Conservation (phyloP, 2,888 invertebrate species). For the Euzophera pinguis region DNA sequence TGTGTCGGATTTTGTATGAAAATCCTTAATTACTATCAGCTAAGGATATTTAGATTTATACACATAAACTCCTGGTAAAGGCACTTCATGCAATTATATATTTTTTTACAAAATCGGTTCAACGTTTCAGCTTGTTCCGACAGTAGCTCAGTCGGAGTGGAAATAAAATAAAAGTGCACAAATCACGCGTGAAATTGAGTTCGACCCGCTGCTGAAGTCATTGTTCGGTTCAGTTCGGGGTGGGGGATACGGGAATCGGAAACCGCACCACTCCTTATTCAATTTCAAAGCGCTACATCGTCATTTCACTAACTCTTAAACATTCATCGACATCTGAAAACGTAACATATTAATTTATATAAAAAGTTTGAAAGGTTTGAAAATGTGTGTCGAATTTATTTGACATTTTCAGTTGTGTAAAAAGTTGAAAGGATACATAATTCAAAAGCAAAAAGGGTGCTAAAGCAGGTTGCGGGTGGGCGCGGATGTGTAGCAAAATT, state of each 20-base stretch:
- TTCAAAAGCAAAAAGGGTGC: slow-evolving; percentile 53
- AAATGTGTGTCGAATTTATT: slow-evolving; percentile 35
- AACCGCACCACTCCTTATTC: slow-evolving; percentile 26
- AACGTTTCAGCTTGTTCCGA: slow-evolving; percentile 35
- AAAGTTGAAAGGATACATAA: slow-evolving; percentile 61
- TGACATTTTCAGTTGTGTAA: slow-evolving; percentile 43
- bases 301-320: background rate
- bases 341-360: slow-evolving; percentile 24
- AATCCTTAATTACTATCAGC: too few species aligned
- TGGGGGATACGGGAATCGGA: slow-evolving; percentile 39
- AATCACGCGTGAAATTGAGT: slow-evolving; percentile 78
- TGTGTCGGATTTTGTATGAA: too few species aligned
- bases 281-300: background rate
- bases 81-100: background rate
- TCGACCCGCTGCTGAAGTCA: slow-evolving; percentile 58
- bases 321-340: background rate
- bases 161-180: slow-evolving; percentile 72
- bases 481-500: slow-evolving; percentile 56
- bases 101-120: slow-evolving; percentile 9
- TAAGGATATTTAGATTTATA: too few species aligned
- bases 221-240: slow-evolving; percentile 44
- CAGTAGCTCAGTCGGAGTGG: slow-evolving; percentile 46
- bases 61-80: too few species aligned
- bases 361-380: slow-evolving; percentile 31
- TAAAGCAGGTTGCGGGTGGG: slow-evolving; percentile 41